These are phyloP conservation scores for Notothenia coriiceps DNA, from an alignment of 2,113 vertebrate genomes.

Conservation along the genomic window DNA sequence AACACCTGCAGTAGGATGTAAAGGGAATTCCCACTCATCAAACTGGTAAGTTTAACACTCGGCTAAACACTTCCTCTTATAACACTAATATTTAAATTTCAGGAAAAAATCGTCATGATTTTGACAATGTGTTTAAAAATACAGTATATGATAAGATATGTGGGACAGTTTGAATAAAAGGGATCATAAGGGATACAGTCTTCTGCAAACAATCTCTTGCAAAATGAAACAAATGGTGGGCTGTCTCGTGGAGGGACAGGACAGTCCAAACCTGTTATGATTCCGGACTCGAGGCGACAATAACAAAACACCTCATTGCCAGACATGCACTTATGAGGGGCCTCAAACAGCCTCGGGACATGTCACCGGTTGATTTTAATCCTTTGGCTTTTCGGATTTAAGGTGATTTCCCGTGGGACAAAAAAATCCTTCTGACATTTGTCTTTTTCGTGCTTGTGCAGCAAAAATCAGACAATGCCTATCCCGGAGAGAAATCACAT, in stretches of 20 bases:
- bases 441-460: not conserved
- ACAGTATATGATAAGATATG: not conserved
- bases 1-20: slow-evolving; percentile 80
- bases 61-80: slow-evolving; percentile 17
- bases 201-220: not conserved
- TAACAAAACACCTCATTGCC: slow-evolving; percentile 24
- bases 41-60: slow-evolving; percentile 77
- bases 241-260: slow-evolving; percentile 11
- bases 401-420: slow-evolving; percentile 4
- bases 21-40: slow-evolving; percentile 71
- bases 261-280: slow-evolving; percentile 22
- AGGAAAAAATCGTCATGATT: slow-evolving; percentile 1
- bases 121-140: not conserved
- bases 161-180: not conserved
- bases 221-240: slow-evolving; percentile 33
- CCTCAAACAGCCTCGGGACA: slow-evolving; percentile 10
- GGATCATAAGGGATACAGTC: not conserved
- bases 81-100: not conserved
- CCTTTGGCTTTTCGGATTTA: slow-evolving; percentile 12
- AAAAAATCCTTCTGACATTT: not conserved
- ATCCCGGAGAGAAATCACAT: not conserved
- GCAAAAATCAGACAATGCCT: not conserved
- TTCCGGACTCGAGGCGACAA: slow-evolving; percentile 26
- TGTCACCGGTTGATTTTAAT: slow-evolving; percentile 10
- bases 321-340: slow-evolving; percentile 25